These are phyloP conservation scores for Chionomys nivalis DNA, from an alignment of 2,113 vertebrate genomes.

Conservation along the genomic window DNA sequence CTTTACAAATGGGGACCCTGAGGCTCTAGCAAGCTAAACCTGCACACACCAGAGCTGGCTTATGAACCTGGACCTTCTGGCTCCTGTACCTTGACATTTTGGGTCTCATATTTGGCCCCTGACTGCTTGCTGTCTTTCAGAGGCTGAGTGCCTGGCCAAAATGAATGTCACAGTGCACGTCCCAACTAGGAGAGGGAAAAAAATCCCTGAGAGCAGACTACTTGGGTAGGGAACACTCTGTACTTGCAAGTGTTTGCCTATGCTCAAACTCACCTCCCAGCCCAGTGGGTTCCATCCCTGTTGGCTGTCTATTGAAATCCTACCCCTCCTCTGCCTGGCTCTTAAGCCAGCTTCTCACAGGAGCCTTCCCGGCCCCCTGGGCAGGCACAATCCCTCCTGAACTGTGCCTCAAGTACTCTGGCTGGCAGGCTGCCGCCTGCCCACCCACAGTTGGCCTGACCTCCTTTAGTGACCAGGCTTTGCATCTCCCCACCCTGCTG, in stretches of 20 bases:
- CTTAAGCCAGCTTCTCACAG: neutral
- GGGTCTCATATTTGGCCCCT: neutral
- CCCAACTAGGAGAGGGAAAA: neutral
- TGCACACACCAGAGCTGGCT: neutral
- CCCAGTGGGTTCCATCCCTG: neutral
- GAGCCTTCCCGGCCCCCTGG: neutral
- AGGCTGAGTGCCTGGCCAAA: neutral
- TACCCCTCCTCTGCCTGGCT: neutral
- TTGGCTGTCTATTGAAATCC: conserved; percentile 26
- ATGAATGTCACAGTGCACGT: neutral
- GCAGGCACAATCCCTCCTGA: neutral
- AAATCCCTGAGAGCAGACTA: neutral
- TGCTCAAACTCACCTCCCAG: neutral
- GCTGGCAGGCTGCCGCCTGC: neutral
- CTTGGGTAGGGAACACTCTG: conserved; percentile 2
- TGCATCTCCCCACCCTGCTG: neutral
- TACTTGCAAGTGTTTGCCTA: neutral
- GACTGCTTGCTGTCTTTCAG: neutral
- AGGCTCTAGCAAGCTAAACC: neutral
- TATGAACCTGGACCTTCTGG: neutral
- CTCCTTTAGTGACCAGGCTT: neutral
- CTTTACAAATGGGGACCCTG: neutral
- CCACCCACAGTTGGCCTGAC: neutral
- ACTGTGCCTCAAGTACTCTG: neutral
- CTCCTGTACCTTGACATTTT: neutral